These are phyloP conservation scores for Drosophila burlai DNA, from an alignment of 1,140 invertebrate genomes.

Conservation along the genomic window DNA sequence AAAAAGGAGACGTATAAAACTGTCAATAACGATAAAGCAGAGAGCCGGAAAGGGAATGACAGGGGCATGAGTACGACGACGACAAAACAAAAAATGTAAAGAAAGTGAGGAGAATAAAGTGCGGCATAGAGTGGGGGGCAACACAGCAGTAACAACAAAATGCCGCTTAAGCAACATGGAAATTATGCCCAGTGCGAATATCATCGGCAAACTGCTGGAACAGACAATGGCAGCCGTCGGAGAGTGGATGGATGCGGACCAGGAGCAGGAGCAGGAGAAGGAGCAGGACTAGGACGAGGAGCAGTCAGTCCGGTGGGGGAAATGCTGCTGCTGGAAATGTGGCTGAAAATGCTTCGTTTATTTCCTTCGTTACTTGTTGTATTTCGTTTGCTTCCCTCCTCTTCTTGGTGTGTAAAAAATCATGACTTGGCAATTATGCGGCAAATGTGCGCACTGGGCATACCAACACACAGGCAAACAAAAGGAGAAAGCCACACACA, in stretches of 20 bases:
- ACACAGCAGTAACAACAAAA: constrained; percentile 64
- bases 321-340: constrained; percentile 24
- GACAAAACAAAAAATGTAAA: background rate
- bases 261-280: background rate
- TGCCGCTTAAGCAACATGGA: constrained; percentile 82
- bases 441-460: constrained; percentile 80
- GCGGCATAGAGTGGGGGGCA: constrained; percentile 11
- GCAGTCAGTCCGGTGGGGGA: background rate
- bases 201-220: constrained; percentile 67
- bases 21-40: constrained; percentile 81
- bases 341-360: constrained; percentile 61
- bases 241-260: constrained; percentile 28
- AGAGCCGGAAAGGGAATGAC: constrained; percentile 46
- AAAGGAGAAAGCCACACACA: constrained; percentile 40
- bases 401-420: constrained; percentile 76
- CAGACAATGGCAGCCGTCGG: constrained; percentile 31
- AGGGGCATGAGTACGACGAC: background rate
- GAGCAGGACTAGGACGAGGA: background rate
- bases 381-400: constrained; percentile 27
- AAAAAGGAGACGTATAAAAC: constrained; percentile 65
- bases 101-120: constrained; percentile 3
- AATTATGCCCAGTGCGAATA: constrained; percentile 83
- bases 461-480: constrained; percentile 53
- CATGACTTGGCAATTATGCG: constrained; percentile 84
- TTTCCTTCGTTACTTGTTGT: constrained; percentile 58